Evolutionary conservation across 1,140 invertebrate species (phyloP), one percentile per base, ranked within the genome.

Genomic region (Thaumatotibia leucotreta): DNA sequence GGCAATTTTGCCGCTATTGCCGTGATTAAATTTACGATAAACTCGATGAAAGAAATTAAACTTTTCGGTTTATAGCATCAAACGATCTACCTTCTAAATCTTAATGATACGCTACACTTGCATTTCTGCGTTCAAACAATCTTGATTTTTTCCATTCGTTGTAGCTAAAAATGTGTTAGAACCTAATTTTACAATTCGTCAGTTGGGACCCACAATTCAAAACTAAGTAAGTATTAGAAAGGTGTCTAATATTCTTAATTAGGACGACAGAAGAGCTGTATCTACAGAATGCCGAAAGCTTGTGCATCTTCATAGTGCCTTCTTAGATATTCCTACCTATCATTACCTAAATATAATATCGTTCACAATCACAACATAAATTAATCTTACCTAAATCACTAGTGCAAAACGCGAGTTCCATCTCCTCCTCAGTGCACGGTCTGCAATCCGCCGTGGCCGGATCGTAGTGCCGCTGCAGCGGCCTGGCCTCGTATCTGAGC

Each of bases 381-480:
- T 29, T 32, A 29, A 67, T 83, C 93, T 92, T 79, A 95, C 94
- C 95, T 75, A 97, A 92, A 88, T 97, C 96, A 74, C 95, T 96
- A 11, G 94, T 94, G 82, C 96, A 97, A 78, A 95, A 97, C 5
- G 95, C 94, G 32, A 95, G 93, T 11, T 96, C 93, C 49, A 97
- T 77, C 84, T 97, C 95, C 3, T 95, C 93, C 49, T 93, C 93
- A 0, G 93, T 93, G 78, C 96, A 97, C 0, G 96, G 96, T 63
- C 95, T 91, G 82, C 96, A 97, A 69, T 96, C 96, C 84, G 93
- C 93, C 73, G 94, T 93, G 31, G 92, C 83, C 0, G 93, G 93
- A 74, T 94, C 93, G 67, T 92, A 92, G 63, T 86, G 77, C 67
- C 79, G 75, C 33, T 92, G 90, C 24, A 94, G 73, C 0, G 92